These are phyloP conservation scores for Belonocnema kinseyi DNA, from an alignment of 1,140 invertebrate genomes.

Conservation along the genomic window DNA sequence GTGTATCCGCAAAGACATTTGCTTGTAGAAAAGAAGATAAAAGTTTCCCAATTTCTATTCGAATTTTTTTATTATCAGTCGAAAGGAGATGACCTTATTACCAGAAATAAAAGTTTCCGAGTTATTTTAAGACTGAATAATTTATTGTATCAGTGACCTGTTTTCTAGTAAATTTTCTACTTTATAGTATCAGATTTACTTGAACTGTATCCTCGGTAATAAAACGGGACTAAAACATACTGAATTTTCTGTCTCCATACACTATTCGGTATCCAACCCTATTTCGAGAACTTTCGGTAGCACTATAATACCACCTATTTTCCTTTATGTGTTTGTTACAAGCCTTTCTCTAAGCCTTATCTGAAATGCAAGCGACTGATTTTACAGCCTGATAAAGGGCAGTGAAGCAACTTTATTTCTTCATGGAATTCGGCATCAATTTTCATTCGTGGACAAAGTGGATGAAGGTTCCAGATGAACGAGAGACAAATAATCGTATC, in stretches of 20 bases:
- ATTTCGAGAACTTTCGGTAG: slow-evolving; percentile 10
- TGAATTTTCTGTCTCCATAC: neutral
- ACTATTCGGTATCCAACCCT: neutral
- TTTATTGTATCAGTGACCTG: slow-evolving; percentile 19
- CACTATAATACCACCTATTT: slow-evolving; percentile 19
- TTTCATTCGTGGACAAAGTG: neutral
- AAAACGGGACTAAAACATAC: slow-evolving; percentile 19
- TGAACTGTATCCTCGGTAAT: neutral
- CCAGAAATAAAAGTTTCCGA: too few relatives aligned
- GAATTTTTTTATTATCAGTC: too few relatives aligned
- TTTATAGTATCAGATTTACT: slow-evolving; percentile 24
- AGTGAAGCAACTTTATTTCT: neutral
- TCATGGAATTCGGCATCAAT: neutral
- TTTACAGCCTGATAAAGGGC: slow-evolving; percentile 14
- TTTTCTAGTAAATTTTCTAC: neutral
- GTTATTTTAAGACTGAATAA: neutral
- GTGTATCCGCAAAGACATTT: too few relatives aligned
- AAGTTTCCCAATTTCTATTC: too few relatives aligned
- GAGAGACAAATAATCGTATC: slow-evolving; percentile 14
- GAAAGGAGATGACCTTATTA: too few relatives aligned
- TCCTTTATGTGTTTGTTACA: slow-evolving; percentile 30
- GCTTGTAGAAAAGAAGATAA: too few relatives aligned
- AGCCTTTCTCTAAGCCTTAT: slow-evolving; percentile 5
- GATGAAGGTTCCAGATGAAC: neutral
- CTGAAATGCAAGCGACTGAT: slow-evolving; percentile 1